Conservation (phyloP, 2,888 invertebrate species). For the Euzophera pinguis region DNA sequence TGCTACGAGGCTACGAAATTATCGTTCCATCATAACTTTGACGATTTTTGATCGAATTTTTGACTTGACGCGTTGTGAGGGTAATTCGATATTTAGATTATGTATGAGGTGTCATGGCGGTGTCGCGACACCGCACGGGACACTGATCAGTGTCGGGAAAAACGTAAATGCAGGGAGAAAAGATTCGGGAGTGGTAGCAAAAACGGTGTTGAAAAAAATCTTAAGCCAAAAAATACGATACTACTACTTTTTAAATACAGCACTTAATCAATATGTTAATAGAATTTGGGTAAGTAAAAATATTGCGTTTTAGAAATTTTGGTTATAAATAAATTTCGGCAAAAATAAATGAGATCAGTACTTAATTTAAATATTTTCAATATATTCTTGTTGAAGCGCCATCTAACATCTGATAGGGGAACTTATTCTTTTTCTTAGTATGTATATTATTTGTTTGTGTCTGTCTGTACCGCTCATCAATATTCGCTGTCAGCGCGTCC, state of each 20-base stretch:
- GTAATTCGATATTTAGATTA: constrained; percentile 8
- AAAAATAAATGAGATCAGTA: too few relatives aligned
- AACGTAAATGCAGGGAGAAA: background rate
- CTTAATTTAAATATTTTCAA: too few relatives aligned
- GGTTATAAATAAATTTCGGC: too few relatives aligned
- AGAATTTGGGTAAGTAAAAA: too few relatives aligned
- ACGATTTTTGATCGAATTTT: background rate
- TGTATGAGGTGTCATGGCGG: constrained; percentile 5
- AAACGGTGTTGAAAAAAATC: background rate
- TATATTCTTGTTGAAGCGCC: too few relatives aligned
- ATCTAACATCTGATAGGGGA: too few relatives aligned
- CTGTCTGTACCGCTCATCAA: constrained; percentile 20
- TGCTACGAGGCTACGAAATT: background rate
- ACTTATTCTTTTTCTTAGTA: too few relatives aligned
- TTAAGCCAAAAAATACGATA: too few relatives aligned
- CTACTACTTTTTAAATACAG: too few relatives aligned
- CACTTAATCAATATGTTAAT: too few relatives aligned
- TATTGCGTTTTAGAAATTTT: too few relatives aligned
- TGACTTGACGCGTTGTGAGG: background rate
- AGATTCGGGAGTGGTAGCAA: background rate
- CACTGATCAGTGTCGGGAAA: constrained; percentile 1
- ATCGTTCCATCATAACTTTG: background rate
- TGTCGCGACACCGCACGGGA: background rate
- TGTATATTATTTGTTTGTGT: too few relatives aligned
- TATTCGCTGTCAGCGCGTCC: constrained; percentile 18